Evolutionary conservation across 2,888 invertebrate species (phyloP), one percentile per base, ranked within the genome.

Genomic region (Eupithecia inturbata): DNA sequence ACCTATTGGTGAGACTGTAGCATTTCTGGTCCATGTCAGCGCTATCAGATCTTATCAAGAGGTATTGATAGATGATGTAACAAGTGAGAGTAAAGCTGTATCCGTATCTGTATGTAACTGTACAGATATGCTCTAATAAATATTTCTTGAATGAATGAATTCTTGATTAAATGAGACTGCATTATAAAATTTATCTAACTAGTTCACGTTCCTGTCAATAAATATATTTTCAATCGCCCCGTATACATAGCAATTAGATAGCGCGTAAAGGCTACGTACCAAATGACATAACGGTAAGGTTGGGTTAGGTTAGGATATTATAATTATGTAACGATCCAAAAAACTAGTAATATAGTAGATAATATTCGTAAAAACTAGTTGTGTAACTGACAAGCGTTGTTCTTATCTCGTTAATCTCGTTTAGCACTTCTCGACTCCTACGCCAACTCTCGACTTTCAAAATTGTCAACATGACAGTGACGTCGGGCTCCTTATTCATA

Each of bases 391-490:
- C 63, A n/a, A 36, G 67, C 69, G 53, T 70, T 60, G 39, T 60
- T 78, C 80, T 78, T 78, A 77, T 73, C 71, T 72, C 64, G 60
- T 64, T 78, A 77, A 77, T 73, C 71, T 72, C 64, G 60, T 64
- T 70, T 64, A 68, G 14, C 33, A 67, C 72, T 84, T 64, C 14
- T 36, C 39, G 7, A 14, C 82, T 81, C 78, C 77, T 57, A 57
- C 57, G 26, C 57, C 22, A 1, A 53, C 78, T 74, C 72, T 73
- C 74, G 79, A 78, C 79, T 83, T 82, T 84, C 82, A 81, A 82
- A 80, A 81, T 78, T 81, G 80, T 82, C 81, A 81, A 75, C 79
- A 78, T 77, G 77, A 80, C 80, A 77, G 80, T 81, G 76, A 78
- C 75, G 73, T 71, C 66, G 76, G 82, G 83, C 82, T 83, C 79